phyloP scores from a whole-genome alignment of 2,797 vertebrate genomes.

The Mus minutoides region DNA sequence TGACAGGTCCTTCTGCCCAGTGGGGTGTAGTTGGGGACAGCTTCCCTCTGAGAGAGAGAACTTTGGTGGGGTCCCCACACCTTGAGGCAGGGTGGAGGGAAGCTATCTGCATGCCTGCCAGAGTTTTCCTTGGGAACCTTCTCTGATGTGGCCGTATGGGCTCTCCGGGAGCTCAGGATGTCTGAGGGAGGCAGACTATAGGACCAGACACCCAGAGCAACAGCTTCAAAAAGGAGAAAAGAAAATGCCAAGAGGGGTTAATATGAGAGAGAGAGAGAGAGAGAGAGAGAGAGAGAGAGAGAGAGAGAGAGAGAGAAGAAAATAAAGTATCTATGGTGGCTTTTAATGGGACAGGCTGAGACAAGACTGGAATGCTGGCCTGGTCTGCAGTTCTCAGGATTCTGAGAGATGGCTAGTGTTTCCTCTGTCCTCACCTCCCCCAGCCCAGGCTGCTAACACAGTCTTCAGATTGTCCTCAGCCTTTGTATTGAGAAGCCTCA shows the following conservation, averaged over 20 bases:
- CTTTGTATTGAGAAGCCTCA: not conserved
- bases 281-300: no score
- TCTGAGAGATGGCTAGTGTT: not conserved
- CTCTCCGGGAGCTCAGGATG: not conserved
- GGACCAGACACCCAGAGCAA: not conserved
- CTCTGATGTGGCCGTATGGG: not conserved
- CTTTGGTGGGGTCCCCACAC: accelerated
- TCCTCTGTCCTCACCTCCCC: not conserved
- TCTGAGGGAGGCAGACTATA: not conserved
- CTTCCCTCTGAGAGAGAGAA: not conserved
- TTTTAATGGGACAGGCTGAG: not conserved
- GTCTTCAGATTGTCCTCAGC: not conserved
- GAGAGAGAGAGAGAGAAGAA: no score
- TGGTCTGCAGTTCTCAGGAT: not conserved
- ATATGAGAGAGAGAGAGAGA: not conserved
- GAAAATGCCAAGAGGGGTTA: not conserved
- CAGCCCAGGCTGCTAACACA: not conserved
- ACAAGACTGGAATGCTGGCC: not conserved
- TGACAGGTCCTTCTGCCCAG: not conserved
- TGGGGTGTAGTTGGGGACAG: not conserved
- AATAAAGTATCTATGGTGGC: not conserved
- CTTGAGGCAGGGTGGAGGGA: no score
- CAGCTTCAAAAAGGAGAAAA: not conserved
- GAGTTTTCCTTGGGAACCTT: not conserved
- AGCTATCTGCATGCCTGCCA: not conserved